Conservation (phyloP, 2,888 invertebrate species). For the Belgica antarctica region DNA sequence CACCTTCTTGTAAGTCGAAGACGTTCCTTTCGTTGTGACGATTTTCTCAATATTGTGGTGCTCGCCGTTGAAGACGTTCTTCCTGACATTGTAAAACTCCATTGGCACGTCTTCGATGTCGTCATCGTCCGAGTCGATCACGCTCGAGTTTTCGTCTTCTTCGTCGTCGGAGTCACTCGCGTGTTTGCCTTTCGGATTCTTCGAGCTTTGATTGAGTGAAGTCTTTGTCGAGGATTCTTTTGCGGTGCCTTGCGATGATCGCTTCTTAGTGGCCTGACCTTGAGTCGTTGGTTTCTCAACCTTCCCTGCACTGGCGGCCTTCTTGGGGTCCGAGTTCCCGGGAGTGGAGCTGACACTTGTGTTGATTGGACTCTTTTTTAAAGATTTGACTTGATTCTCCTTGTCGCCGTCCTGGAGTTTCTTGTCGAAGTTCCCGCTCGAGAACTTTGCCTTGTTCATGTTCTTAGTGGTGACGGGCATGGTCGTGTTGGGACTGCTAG, state of each 20-base stretch:
- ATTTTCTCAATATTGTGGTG: slow-evolving; percentile 42
- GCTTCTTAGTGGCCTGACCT: slow-evolving; percentile 33
- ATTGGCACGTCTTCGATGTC: slow-evolving; percentile 42
- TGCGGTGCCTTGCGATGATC: slow-evolving; percentile 56
- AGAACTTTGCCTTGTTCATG: slow-evolving; percentile 54
- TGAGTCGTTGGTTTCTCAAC: neutral
- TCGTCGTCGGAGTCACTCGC: slow-evolving; percentile 50
- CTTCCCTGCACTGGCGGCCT: neutral
- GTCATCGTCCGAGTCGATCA: slow-evolving; percentile 23
- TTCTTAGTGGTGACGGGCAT: slow-evolving; percentile 46
- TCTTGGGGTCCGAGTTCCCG: neutral
- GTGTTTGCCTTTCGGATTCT: slow-evolving; percentile 56
- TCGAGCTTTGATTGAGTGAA: neutral
- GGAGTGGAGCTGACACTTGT: neutral
- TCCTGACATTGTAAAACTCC: slow-evolving; percentile 28
- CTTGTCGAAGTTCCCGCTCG: slow-evolving; percentile 51
- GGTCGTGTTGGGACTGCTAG: slow-evolving; percentile 36
- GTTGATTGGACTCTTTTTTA: slow-evolving; percentile 50
- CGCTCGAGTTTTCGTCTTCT: slow-evolving; percentile 41
- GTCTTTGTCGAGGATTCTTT: slow-evolving; percentile 46
- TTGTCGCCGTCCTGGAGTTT: slow-evolving; percentile 50
- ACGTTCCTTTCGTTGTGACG: neutral
- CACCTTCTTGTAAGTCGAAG: slow-evolving; percentile 37
- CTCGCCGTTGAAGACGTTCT: slow-evolving; percentile 38
- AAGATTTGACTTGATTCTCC: slow-evolving; percentile 42